phyloP scores from a whole-genome alignment of 2,888 invertebrate genomes.

The Brachylomia viminalis region DNA sequence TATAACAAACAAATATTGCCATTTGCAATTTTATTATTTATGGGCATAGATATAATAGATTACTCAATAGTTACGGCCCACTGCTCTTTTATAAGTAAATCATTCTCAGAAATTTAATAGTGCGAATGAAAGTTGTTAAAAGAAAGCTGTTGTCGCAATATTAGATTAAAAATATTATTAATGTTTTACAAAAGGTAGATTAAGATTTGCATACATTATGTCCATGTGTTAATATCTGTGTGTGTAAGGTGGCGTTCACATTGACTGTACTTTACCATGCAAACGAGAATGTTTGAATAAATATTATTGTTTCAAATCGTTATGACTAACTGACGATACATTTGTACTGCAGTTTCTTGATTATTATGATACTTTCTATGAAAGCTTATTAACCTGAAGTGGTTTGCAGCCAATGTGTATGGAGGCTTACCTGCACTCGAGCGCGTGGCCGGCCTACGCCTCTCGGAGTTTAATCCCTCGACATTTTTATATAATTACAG shows the following conservation, averaged over 20 bases:
- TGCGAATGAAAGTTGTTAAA: conserved; percentile 76
- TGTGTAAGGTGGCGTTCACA: conserved; percentile 45
- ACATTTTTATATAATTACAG: conserved; percentile 82
- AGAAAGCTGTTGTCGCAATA: conserved; percentile 72
- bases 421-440: conserved; percentile 52
- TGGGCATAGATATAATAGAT: conserved; percentile 64
- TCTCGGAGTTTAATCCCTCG: conserved; percentile 75
- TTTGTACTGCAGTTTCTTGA: not conserved
- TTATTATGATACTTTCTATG: not conserved
- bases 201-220: conserved; percentile 77
- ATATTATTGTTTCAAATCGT: not conserved
- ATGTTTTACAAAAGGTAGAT: conserved; percentile 73
- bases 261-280: not conserved
- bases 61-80: conserved; percentile 68
- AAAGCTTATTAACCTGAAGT: not conserved
- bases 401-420: conserved; percentile 44
- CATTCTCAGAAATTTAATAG: conserved; percentile 72
- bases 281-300: not conserved
- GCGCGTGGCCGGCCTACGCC: conserved; percentile 71
- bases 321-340: not conserved
- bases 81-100: conserved; percentile 67
- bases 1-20: conserved; percentile 66
- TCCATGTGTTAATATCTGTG: conserved; percentile 56
- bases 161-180: conserved; percentile 72
- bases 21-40: conserved; percentile 69